phyloP scores from a whole-genome alignment of 2,797 vertebrate species.

The Oryzias dopingdopingensis region DNA sequence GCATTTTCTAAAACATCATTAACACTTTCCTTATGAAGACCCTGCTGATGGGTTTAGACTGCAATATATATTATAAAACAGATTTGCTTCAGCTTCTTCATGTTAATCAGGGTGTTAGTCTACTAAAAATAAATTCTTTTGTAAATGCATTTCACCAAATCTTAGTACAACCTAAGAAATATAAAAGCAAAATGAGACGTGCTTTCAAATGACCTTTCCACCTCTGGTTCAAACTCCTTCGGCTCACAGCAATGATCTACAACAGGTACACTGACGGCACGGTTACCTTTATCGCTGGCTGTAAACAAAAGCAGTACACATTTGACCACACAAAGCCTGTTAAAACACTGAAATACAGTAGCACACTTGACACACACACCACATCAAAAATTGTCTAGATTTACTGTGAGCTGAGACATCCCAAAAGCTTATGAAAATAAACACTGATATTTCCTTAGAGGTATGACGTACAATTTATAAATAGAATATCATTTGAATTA shows the following conservation, averaged over 20 bases:
- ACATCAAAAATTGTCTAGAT: constrained; percentile 39
- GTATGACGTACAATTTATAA: constrained; percentile 73
- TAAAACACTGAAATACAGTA: constrained; percentile 61
- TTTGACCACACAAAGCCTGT: constrained; percentile 63
- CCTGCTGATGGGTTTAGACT: too few species aligned
- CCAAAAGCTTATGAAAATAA: constrained; percentile 75
- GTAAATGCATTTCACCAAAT: neutral
- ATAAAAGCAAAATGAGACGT: neutral
- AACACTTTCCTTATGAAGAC: too few species aligned
- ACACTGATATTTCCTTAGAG: constrained; percentile 68
- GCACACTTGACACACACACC: constrained; percentile 47
- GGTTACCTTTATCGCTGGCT: constrained; percentile 40
- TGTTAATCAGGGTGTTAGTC: neutral
- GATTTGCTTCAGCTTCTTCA: too few species aligned
- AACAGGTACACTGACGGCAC: constrained; percentile 35
- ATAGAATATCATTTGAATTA: constrained; percentile 74
- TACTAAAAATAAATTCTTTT: neutral
- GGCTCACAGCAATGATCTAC: constrained; percentile 48
- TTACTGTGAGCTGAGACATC: constrained; percentile 48
- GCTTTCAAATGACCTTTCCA: constrained; percentile 30
- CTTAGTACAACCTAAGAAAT: constrained; percentile 1
- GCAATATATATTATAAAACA: too few species aligned
- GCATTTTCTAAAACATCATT: too few species aligned
- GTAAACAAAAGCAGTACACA: constrained; percentile 41
- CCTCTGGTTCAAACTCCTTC: constrained; percentile 36